Conservation (phyloP, 2,797 vertebrate species). For the Melanotaenia parkinsoni region DNA sequence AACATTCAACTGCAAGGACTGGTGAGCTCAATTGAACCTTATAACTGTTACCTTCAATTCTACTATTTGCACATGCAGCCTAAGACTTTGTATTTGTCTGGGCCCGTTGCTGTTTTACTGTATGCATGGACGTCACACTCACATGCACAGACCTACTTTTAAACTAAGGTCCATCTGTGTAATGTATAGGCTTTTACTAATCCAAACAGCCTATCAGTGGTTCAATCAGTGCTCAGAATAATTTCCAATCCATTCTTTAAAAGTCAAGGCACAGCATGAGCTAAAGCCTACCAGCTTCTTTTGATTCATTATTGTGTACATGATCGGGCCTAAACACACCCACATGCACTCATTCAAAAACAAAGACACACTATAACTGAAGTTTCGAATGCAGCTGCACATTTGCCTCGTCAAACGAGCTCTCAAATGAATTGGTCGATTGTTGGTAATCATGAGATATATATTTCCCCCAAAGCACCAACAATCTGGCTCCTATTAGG, state of each 20-base stretch:
- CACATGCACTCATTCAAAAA: conserved; percentile 12
- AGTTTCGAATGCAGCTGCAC: conserved; percentile 67
- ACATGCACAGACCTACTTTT: conserved; percentile 10
- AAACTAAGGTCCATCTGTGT: conserved; percentile 55
- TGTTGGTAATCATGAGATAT: conserved; percentile 79
- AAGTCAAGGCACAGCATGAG: conserved; percentile 61
- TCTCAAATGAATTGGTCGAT: conserved; percentile 79
- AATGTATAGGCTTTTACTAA: conserved; percentile 64
- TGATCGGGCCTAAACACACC: conserved; percentile 35
- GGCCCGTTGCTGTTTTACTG: conserved; percentile 13
- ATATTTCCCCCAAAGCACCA: conserved; percentile 66
- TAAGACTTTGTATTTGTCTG: not conserved
- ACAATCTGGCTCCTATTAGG: conserved; percentile 77
- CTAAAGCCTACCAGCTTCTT: conserved; percentile 65
- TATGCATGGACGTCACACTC: conserved; percentile 22
- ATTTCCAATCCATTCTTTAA: conserved; percentile 67
- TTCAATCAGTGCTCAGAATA: conserved; percentile 60
- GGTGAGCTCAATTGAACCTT: conserved; percentile 42
- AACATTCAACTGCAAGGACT: conserved; percentile 35
- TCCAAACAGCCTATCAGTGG: conserved; percentile 68
- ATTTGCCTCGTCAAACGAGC: conserved; percentile 61
- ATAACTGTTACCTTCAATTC: conserved; percentile 38
- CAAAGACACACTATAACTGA: conserved; percentile 49
- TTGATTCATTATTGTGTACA: conserved; percentile 69
- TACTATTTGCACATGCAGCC: conserved; percentile 23